A percentile compares a stretch with the other conserved stretches of the same genome.
Evolutionary conservation across 2,113 vertebrate genomes (phyloP).

Genomic region (Hucho hucho): DNA sequence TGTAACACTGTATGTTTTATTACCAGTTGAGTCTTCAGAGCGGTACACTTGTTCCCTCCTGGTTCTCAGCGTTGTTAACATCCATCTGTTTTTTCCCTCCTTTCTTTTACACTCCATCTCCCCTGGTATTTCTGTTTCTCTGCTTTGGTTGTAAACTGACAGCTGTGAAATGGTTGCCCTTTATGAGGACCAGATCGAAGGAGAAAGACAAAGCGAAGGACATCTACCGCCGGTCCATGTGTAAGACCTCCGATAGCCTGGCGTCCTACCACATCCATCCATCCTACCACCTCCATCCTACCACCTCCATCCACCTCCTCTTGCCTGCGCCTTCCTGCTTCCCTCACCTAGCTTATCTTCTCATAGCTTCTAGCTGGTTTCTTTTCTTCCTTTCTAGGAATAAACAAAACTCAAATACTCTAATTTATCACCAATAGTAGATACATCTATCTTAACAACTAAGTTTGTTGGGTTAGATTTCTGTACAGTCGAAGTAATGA

Average conservation of each 20-base stretch:
- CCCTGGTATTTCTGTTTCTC: conserved; percentile 73
- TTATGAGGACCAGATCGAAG: conserved; percentile 99
- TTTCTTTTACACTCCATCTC: conserved; percentile 32
- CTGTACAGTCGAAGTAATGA: not conserved
- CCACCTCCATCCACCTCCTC: conserved; percentile 65
- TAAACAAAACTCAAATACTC: not conserved
- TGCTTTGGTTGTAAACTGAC: conserved; percentile 77
- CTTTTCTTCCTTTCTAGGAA: conserved; percentile 15
- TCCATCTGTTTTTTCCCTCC: conserved; percentile 87
- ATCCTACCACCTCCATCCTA: conserved; percentile 63
- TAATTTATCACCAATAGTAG: not conserved
- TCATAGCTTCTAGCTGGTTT: conserved; percentile 6
- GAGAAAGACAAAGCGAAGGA: conserved; percentile 99
- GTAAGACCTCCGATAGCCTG: conserved; percentile 91
- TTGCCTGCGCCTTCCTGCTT: conserved; percentile 77
- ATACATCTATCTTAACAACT: not conserved
- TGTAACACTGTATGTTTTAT: conserved; percentile 22
- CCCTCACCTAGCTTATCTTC: conserved; percentile 74
- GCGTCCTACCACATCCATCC: conserved; percentile 66
- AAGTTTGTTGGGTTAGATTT: not conserved
- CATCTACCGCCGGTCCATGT: conserved; percentile 99
- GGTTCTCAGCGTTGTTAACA: conserved; percentile 80
- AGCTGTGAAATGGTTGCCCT: conserved; percentile 99
- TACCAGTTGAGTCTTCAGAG: conserved; percentile 31
- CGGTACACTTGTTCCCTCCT: conserved; percentile 32